These are phyloP conservation scores for Rallus limicola DNA, from an alignment of 2,113 vertebrate species.

Conservation along the genomic window DNA sequence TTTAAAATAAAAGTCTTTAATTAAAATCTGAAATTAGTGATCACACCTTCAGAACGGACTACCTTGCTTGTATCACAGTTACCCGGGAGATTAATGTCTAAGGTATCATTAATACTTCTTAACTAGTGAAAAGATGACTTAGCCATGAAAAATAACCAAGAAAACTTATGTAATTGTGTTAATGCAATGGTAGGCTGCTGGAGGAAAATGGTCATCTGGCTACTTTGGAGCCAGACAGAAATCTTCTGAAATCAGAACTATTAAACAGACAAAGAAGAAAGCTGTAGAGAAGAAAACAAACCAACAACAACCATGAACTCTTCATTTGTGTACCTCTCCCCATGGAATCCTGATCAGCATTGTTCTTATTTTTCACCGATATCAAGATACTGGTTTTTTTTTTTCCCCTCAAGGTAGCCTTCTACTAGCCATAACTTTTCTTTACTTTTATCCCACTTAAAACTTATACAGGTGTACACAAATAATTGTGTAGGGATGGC, in stretches of 20 bases:
- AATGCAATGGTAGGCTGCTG: background rate
- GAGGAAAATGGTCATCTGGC: background rate
- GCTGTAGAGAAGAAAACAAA: background rate
- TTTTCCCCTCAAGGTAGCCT: background rate
- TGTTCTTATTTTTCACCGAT: background rate
- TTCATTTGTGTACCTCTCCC: background rate
- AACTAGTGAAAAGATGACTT: background rate
- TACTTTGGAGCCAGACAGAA: background rate
- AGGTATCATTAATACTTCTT: background rate
- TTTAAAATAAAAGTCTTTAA: background rate
- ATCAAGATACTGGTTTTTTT: background rate
- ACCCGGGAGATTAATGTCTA: background rate
- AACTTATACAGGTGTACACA: background rate
- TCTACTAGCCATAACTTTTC: background rate
- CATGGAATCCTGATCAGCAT: background rate
- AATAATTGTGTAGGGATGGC: background rate
- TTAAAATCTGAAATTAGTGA: background rate
- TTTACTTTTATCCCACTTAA: background rate
- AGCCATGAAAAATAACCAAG: background rate
- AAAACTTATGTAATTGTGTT: background rate
- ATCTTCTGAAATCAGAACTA: background rate
- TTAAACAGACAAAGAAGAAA: background rate
- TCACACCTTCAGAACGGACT: background rate
- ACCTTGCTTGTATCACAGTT: background rate
- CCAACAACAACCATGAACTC: fast-evolving